Evolutionary conservation across 2,888 invertebrate genomes (phyloP), one percentile per base, ranked within the genome.

Genomic region (Drosophila emarginata): DNA sequence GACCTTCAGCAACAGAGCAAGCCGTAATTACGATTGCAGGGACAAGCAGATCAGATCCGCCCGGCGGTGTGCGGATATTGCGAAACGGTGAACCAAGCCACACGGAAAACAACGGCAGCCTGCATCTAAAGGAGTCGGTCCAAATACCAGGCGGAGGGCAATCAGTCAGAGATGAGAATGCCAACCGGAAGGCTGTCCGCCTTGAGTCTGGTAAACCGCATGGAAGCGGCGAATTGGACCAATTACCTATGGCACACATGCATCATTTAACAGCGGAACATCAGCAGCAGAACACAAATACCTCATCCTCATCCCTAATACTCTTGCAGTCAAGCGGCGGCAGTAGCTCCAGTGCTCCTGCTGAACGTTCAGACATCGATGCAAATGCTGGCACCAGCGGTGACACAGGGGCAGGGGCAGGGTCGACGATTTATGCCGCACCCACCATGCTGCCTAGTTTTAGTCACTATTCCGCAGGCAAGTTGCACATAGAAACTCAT

Each of bases 381-480:
- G 59, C 65, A 51, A 82, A 59, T 58, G 64, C 53, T 32, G 67
- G 40, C 61, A 64, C 51, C 15, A 57, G 65, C 57, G 26, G 23
- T 14, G 60, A 9, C 32, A 15, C 54, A 26, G 40, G 54, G 23
- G 26, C 45, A n/a, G 51, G 54, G 15, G 28, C 45, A 11, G 51
- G 56, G 28, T 23, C 64, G 21, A 69, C 37, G 32, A 91, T 72
- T 89, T 91, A 85, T 79, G 94, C 94, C 87, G 93, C 94, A 70
- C 93, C 94, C 76, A 93, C 94, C 81, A 94, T 94, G 93, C 92
- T 95, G 82, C 95, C 95, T 74, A 94, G 94, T 92, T 95, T 95
- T 91, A 94, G 94, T 92, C 93, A 93, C 82, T 95, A 95, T 90
- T 93, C 94, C 70, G 93, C 95, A 94, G 95, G 95, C 93, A 92